phyloP scores from a whole-genome alignment of 2,888 invertebrate species.

The Arge pagana region DNA sequence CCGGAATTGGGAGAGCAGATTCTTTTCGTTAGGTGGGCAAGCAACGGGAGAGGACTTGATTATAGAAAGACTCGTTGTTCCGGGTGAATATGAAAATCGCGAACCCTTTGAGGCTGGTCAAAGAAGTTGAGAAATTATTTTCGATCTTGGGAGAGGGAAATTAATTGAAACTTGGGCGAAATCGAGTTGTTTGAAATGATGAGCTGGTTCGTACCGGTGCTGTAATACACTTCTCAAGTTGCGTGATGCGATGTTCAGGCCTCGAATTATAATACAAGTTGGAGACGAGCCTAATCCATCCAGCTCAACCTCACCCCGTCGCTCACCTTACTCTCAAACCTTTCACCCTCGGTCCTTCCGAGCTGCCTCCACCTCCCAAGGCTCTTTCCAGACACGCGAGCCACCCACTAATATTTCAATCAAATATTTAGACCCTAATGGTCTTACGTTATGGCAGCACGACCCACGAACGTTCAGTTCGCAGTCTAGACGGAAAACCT shows the following conservation, averaged over 20 bases:
- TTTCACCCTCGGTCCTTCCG: slow-evolving; percentile 26
- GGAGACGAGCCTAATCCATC: slow-evolving; percentile 1
- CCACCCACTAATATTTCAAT: slow-evolving; percentile 49
- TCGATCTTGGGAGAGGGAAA: neutral
- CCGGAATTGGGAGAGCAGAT: no score
- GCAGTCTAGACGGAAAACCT: no score
- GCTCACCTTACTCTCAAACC: neutral
- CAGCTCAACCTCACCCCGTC: slow-evolving; percentile 5
- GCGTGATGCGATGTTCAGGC: no score
- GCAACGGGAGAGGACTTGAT: no score
- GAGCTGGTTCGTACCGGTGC: slow-evolving; percentile 15
- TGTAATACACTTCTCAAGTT: slow-evolving; percentile 20
- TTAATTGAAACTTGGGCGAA: slow-evolving; percentile 4
- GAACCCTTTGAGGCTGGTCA: neutral
- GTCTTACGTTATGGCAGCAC: slow-evolving; percentile 38
- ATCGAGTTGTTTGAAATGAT: slow-evolving; percentile 8
- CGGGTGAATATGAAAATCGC: slow-evolving; percentile 2
- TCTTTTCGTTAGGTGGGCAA: no score
- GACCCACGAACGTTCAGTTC: no score
- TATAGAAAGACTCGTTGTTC: no score
- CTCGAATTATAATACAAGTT: neutral
- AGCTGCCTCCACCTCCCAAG: slow-evolving; percentile 28
- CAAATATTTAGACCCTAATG: slow-evolving; percentile 49
- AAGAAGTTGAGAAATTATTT: neutral
- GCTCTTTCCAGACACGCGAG: slow-evolving; percentile 48